A percentile compares a stretch with the other conserved stretches of the same genome.
These are phyloP conservation scores for Parus major DNA, from an alignment of 2,113 vertebrate species.

Conservation along the genomic window DNA sequence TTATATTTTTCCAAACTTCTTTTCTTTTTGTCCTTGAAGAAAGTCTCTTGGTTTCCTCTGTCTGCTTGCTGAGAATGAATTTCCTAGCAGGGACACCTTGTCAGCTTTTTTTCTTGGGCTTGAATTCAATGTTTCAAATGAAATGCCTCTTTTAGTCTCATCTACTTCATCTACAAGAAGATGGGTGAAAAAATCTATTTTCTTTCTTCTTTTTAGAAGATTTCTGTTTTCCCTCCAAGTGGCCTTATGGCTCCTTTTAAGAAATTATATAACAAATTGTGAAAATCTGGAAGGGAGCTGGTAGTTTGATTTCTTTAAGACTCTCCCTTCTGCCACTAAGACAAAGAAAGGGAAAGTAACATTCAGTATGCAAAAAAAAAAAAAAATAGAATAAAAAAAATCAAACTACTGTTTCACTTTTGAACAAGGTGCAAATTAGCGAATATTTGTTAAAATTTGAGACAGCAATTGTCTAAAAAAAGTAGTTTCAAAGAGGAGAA, in stretches of 20 bases:
- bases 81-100: constrained; percentile 38
- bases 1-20: constrained; percentile 26
- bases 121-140: constrained; percentile 42
- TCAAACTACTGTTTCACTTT: constrained; percentile 57
- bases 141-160: constrained; percentile 51
- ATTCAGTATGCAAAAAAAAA: not conserved
- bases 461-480: constrained; percentile 59
- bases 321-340: constrained; percentile 49
- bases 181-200: constrained; percentile 19
- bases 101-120: constrained; percentile 15
- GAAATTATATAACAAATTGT: constrained; percentile 56
- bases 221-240: not conserved
- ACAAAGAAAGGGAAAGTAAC: constrained; percentile 50
- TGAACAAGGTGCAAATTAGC: constrained; percentile 66
- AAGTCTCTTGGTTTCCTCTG: constrained; percentile 10
- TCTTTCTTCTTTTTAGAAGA: constrained; percentile 54
- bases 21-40: constrained; percentile 42
- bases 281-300: constrained; percentile 43
- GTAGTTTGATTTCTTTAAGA: constrained; percentile 44
- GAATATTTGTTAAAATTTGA: constrained; percentile 67
- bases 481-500: constrained; percentile 61
- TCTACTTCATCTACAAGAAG: constrained; percentile 43
- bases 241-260: constrained; percentile 54
- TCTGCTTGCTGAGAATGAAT: constrained; percentile 5
- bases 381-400: not conserved